Evolutionary conservation across 2,113 vertebrate species (phyloP).

Genomic region (Pelecanoides urinatrix): DNA sequence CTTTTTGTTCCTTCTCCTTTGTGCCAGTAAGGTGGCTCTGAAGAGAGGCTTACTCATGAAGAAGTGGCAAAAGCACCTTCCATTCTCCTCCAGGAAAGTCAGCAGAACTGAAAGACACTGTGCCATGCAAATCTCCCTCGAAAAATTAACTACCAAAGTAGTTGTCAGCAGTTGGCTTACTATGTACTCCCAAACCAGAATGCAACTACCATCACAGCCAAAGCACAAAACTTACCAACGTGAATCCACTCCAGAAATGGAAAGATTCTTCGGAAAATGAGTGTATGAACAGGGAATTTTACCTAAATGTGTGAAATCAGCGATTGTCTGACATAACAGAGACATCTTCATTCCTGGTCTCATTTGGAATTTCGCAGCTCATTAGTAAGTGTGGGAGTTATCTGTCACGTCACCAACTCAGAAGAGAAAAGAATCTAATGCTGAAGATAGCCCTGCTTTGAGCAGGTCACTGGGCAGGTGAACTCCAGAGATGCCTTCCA

Average conservation of each 20-base stretch:
- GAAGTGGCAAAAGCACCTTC: background rate
- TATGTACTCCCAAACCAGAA: background rate
- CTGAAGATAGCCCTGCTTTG: background rate
- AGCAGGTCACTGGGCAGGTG: background rate
- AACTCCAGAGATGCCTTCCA: background rate
- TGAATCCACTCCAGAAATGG: background rate
- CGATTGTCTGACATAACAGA: background rate
- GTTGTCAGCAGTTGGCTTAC: background rate
- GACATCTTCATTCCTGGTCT: background rate
- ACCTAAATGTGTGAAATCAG: background rate
- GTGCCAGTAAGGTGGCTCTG: background rate
- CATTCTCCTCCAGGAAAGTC: background rate
- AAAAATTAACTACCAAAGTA: background rate
- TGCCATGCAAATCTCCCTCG: background rate
- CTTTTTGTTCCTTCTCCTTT: background rate
- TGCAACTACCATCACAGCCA: background rate
- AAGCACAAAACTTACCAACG: background rate
- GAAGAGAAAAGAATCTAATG: background rate
- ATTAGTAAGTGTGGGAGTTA: background rate
- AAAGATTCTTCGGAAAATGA: background rate
- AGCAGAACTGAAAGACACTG: background rate
- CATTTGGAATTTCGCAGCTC: background rate
- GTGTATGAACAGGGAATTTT: background rate
- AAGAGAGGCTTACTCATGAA: background rate
- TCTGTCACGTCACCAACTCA: fast-evolving